phyloP scores from a whole-genome alignment of 2,113 vertebrate species.

The Brienomyrus longianalis region DNA sequence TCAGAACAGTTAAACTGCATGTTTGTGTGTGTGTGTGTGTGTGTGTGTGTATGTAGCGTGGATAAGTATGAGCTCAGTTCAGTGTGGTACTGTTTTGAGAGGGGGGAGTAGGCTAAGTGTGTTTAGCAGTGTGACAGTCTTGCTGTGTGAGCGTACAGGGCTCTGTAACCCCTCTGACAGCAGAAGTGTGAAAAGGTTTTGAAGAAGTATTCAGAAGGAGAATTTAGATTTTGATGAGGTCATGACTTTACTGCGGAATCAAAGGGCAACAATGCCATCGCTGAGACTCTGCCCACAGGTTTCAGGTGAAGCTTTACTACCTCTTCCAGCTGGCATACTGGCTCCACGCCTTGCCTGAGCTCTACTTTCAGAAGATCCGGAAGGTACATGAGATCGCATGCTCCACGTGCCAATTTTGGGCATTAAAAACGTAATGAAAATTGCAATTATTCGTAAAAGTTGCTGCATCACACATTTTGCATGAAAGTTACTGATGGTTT shows the following conservation, averaged over 20 bases:
- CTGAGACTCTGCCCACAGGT: conserved; percentile 57
- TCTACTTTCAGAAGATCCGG: conserved; percentile 97
- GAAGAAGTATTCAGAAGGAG: background rate
- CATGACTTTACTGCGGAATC: background rate
- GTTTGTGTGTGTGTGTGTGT: background rate
- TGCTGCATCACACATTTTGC: background rate
- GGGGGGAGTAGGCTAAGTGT: background rate
- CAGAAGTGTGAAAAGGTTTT: background rate
- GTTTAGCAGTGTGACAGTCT: background rate
- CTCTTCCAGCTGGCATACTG: conserved; percentile 93
- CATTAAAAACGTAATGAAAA: background rate
- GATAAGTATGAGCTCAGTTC: background rate
- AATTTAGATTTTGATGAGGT: background rate
- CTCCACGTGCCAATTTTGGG: background rate
- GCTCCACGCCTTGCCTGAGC: conserved; percentile 89
- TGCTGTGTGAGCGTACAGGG: background rate
- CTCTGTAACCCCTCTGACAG: background rate
- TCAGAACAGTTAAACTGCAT: background rate
- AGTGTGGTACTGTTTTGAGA: background rate
- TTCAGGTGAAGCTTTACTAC: conserved; percentile 99
- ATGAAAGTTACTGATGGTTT: background rate
- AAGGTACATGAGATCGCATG: conserved; percentile 72
- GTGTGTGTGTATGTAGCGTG: background rate
- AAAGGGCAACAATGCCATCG: background rate
- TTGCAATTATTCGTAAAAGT: background rate